Conservation (phyloP, 2,888 invertebrate species). For the Colostygia pectinataria region DNA sequence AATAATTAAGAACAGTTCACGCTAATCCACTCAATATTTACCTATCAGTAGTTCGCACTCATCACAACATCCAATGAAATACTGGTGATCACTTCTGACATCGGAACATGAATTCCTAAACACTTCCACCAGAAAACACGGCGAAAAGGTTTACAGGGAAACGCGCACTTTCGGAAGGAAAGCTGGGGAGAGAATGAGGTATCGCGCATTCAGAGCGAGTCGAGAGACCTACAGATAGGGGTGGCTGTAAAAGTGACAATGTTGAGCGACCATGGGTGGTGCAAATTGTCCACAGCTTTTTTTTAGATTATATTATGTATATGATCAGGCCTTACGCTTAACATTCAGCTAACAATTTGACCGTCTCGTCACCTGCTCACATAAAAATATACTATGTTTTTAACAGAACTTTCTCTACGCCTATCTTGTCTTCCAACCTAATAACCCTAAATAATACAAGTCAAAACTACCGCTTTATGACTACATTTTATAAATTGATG, state of each 20-base stretch:
- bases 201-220: conserved; percentile 63
- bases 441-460: no score
- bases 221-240: conserved; percentile 61
- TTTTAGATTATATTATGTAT: no score
- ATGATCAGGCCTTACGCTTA: no score
- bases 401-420: no score
- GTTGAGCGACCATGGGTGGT: background rate
- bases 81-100: conserved; percentile 10
- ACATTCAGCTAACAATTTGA: no score
- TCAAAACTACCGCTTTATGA: no score
- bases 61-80: conserved; percentile 13
- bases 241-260: conserved; percentile 37
- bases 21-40: background rate
- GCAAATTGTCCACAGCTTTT: no score
- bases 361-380: no score
- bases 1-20: no score
- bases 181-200: conserved; percentile 66
- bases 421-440: no score
- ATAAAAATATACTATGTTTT: no score
- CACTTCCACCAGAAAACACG: conserved; percentile 6
- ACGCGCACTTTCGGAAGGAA: conserved; percentile 46
- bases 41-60: conserved; percentile 1
- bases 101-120: conserved; percentile 3
- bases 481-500: no score
- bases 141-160: conserved; percentile 12